Evolutionary conservation across 2,888 invertebrate species (phyloP).

Genomic region (Nymphalis urticae): DNA sequence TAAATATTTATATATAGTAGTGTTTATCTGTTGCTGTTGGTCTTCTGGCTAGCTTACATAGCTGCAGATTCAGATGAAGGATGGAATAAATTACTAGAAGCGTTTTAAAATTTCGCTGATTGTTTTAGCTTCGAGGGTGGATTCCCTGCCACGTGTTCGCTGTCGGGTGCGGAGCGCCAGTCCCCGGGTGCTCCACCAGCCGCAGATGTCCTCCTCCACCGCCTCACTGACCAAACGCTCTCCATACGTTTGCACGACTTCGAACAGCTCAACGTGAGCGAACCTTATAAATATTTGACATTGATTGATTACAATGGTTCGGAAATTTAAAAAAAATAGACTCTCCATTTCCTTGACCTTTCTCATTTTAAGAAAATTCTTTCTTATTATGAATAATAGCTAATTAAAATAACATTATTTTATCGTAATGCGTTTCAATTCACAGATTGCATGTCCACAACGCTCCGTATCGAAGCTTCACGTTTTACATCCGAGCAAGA

Average conservation of each 20-base stretch:
- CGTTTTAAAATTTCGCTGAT: no score
- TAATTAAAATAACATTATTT: background rate
- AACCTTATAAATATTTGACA: background rate
- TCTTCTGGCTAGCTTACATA: no score
- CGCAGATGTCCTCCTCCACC: slow-evolving; percentile 82
- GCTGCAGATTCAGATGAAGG: no score
- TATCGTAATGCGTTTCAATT: background rate
- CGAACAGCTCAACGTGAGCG: slow-evolving; percentile 78
- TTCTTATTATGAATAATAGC: no score
- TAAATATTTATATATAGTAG: background rate
- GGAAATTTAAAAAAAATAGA: no score
- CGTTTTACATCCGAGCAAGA: slow-evolving; percentile 83
- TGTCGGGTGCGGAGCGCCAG: slow-evolving; percentile 44
- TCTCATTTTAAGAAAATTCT: no score
- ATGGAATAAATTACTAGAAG: no score
- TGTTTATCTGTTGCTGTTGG: background rate
- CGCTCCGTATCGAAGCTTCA: slow-evolving; percentile 84
- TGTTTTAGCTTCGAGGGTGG: slow-evolving; percentile 73
- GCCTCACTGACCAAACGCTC: slow-evolving; percentile 85
- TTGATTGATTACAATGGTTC: no score
- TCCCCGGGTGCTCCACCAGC: slow-evolving; percentile 56
- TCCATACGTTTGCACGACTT: slow-evolving; percentile 84
- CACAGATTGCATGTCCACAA: slow-evolving; percentile 83
- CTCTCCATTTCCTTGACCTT: no score
- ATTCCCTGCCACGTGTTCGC: slow-evolving; percentile 69